Evolutionary conservation across 2,888 invertebrate species (phyloP).

Genomic region (Euplexia lucipara): DNA sequence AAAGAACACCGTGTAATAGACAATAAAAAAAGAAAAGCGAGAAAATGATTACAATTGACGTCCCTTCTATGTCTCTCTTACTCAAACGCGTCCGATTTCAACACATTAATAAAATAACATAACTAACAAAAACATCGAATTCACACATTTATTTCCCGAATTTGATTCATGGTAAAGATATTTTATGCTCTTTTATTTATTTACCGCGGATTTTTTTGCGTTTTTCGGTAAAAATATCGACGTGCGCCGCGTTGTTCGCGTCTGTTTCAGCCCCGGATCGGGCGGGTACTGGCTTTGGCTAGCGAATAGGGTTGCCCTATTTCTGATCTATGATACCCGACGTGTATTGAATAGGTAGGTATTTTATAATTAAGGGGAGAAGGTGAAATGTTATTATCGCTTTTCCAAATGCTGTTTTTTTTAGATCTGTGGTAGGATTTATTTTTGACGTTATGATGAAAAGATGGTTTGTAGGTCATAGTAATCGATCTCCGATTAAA

Average conservation of each 20-base stretch:
- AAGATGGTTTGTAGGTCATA: too few relatives aligned
- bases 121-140: conserved; percentile 16
- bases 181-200: conserved; percentile 33
- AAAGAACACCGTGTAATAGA: not conserved
- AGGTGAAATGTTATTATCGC: not conserved
- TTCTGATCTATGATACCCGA: conserved; percentile 30
- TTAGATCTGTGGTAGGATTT: not conserved
- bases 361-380: conserved; percentile 9
- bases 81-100: conserved; percentile 31
- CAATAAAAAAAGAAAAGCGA: conserved; percentile 31
- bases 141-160: conserved; percentile 30
- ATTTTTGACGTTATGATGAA: too few relatives aligned
- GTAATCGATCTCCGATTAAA: too few relatives aligned
- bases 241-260: conserved; percentile 40
- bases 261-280: conserved; percentile 76
- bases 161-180: conserved; percentile 65
- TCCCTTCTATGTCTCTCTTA: conserved; percentile 31
- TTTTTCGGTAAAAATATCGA: conserved; percentile 46
- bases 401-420: not conserved
- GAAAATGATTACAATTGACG: conserved; percentile 31
- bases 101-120: conserved; percentile 17
- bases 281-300: conserved; percentile 79
- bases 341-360: conserved; percentile 34
- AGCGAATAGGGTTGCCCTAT: conserved; percentile 52
- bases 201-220: conserved; percentile 58